Evolutionary conservation across 2,113 vertebrate genomes (phyloP).

Genomic region (Nothobranchius furzeri): DNA sequence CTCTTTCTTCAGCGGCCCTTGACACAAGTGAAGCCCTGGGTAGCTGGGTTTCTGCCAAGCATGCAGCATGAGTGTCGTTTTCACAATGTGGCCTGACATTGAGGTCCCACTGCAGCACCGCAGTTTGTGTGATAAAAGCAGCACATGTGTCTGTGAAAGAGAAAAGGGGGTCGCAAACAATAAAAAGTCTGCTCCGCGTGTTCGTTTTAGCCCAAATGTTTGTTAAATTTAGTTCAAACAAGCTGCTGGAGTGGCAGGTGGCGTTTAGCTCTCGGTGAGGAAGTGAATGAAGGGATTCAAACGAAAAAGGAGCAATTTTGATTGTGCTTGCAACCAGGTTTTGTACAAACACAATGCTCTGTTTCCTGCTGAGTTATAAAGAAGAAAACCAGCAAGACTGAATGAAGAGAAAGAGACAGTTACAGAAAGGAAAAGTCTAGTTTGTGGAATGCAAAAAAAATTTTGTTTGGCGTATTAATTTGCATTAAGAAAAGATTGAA

Average conservation of each 20-base stretch:
- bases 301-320: conserved; percentile 24
- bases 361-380: conserved; percentile 32
- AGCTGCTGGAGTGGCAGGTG: conserved; percentile 40
- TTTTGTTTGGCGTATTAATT: no score
- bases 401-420: no score
- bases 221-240: conserved; percentile 60
- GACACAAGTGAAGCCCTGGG: conserved; percentile 54
- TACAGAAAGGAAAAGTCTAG: no score
- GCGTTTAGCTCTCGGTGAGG: conserved; percentile 29
- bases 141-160: conserved; percentile 25
- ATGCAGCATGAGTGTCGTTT: conserved; percentile 57
- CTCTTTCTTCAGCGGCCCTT: conserved; percentile 39
- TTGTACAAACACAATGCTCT: conserved; percentile 18
- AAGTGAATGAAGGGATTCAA: conserved; percentile 29
- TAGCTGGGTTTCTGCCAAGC: conserved; percentile 57
- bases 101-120: conserved; percentile 60
- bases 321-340: conserved; percentile 22
- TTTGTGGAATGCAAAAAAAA: no score
- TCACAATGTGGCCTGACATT: conserved; percentile 55
- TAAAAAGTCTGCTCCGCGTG: conserved; percentile 30
- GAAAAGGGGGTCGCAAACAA: conserved; percentile 46
- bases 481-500: no score
- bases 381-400: not conserved
- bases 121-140: conserved; percentile 70
- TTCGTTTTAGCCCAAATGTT: conserved; percentile 53